Conservation (phyloP, 2,113 vertebrate species). For the Gorsachius goisagi region DNA sequence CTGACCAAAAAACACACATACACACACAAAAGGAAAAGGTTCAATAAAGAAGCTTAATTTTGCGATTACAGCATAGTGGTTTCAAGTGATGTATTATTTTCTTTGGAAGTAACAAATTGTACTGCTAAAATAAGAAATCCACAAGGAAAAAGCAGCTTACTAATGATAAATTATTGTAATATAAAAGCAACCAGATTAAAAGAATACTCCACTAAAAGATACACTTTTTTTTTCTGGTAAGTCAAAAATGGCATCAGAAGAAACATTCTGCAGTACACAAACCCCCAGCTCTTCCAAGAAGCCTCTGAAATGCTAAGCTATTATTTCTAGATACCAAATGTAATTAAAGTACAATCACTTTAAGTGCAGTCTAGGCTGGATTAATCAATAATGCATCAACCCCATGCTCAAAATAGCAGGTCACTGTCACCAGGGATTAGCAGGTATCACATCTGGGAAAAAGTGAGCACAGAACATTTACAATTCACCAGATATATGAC, state of each 20-base stretch:
- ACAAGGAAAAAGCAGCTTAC: background rate
- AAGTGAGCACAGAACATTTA: background rate
- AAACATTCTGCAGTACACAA: background rate
- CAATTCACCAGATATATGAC: background rate
- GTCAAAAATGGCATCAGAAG: background rate
- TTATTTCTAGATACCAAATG: constrained; percentile 6
- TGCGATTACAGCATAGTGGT: background rate
- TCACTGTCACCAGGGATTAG: constrained; percentile 4
- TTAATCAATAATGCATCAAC: constrained; percentile 56
- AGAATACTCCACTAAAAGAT: background rate
- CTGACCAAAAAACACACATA: background rate
- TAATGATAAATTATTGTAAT: constrained; percentile 5
- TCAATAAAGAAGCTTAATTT: background rate
- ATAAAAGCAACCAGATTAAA: constrained; percentile 1
- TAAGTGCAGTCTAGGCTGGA: background rate
- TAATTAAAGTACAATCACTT: constrained; percentile 28
- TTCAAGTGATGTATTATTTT: background rate
- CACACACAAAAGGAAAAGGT: background rate
- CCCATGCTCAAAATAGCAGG: constrained; percentile 35
- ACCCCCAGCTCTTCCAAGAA: background rate
- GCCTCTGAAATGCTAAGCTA: background rate
- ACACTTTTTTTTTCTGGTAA: background rate
- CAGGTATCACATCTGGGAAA: background rate
- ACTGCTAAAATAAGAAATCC: background rate
- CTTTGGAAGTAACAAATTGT: background rate